A percentile compares a stretch with the other conserved stretches of the same genome.
Conservation (phyloP, 2,888 invertebrate genomes). For the Synergus japonicus region DNA sequence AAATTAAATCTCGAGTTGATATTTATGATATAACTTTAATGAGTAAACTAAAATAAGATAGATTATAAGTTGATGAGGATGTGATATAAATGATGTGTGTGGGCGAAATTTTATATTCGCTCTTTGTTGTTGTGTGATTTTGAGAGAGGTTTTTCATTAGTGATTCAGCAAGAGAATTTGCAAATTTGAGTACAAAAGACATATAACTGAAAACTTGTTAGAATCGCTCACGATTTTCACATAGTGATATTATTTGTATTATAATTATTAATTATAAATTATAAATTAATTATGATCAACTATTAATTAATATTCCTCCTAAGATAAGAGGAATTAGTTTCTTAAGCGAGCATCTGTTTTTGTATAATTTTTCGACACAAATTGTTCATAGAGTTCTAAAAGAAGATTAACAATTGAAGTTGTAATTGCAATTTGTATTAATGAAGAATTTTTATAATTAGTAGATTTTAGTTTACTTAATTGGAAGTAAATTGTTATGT, state of each 20-base stretch:
- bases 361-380: not conserved
- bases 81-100: slow-evolving; percentile 31
- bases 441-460: too few relatives aligned
- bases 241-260: slow-evolving; percentile 38
- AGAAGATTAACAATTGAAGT: not conserved
- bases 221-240: slow-evolving; percentile 33
- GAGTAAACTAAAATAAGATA: slow-evolving; percentile 50
- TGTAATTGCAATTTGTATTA: not conserved
- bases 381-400: slow-evolving; percentile 15
- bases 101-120: slow-evolving; percentile 38
- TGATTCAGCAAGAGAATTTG: not conserved
- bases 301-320: not conserved
- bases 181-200: slow-evolving; percentile 30
- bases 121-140: slow-evolving; percentile 27
- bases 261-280: not conserved
- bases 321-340: not conserved
- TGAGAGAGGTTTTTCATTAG: not conserved
- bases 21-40: slow-evolving; percentile 43
- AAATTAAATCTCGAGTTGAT: not conserved
- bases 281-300: not conserved
- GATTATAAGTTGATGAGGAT: slow-evolving; percentile 43
- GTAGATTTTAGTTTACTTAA: too few relatives aligned
- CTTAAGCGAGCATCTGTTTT: not conserved
- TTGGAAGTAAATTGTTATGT: too few relatives aligned
- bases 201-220: slow-evolving; percentile 25